Base-by-base conservation (phyloP, 2,888 invertebrate genomes). In the Eretmocerus hayati region DNA sequence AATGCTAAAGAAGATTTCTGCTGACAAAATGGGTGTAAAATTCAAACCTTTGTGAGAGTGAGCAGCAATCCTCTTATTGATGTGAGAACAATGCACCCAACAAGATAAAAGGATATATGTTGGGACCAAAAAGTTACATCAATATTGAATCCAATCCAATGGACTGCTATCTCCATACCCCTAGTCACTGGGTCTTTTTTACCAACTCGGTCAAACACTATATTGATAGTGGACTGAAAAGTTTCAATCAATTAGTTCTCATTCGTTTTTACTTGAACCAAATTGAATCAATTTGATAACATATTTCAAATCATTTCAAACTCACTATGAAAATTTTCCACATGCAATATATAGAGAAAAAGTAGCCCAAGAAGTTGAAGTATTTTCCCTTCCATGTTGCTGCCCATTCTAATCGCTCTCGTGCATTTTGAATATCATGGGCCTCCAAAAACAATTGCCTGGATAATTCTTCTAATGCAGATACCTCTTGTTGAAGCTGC, bases 41-140 rank as follows among this genome's bases (percentile, higher is more conserved):
- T 15, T 18, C 22, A 35, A 74, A 93, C 94, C 83, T 99, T 99
- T 11, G 99, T 97, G 35, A 99, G 77, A 0, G 97, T 99, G 4
- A 99, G 81, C 46, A 99, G 77, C 39, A 99, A 77, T 4, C 99
- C 99, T 55, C 99, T 75, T 42, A 99, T 96, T 9, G 97, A 97
- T 0, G 99, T 97, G 2, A 99, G 84, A 2, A 96, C 97, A 56
- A 99, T 99, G 61, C 96, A 94, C 0, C 99, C 99, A 4, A 99
- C 87, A 1, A 99, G 78, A 62, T 92, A 83, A 73, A 99, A 99
- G 0, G 97, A 97, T 39, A 99, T 88, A 67, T 99, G 95, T 66
- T 99, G 99, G 2, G 95, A 96, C 97, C 99, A 99, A 74, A 97
- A 99, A 16, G 86, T 84, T n/a, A 97, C 88, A 72, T 99, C 96